Evolutionary conservation across 2,888 invertebrate genomes (phyloP), one percentile per base, ranked within the genome.

Genomic region (Drosophila prolongata): DNA sequence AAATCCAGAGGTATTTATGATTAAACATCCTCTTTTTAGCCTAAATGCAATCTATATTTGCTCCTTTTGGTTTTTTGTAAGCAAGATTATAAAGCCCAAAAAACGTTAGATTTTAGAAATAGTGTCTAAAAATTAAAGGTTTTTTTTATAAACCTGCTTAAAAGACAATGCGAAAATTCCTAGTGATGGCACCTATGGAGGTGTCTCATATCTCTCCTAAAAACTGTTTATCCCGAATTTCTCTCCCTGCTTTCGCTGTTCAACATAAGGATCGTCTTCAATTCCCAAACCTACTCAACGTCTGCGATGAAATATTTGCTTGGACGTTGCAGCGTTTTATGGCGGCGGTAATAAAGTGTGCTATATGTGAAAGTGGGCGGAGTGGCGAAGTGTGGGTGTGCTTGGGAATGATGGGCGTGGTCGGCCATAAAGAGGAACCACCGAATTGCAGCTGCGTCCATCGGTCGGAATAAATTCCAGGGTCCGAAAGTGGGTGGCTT

Each of bases 331-430:
- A 55, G 37, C 62, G 38, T 71, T 71, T 71, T 71, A 71, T 62
- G 71, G 70, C 40, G 52, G 53, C 47, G 71, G 70, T 62, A 62
- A 71, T 71, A 71, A 71, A 71, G 62, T 62, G 70, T 54, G 42
- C 27, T 62, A 58, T 62, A 58, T 62, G 38, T 10, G 43, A 35
- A 50, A 60, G 30, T 46, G 44, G 34, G 62, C 4, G 34, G 37
- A 10, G 24, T 16, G n/a, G 27, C 4, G 8, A 35, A 35, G 30
- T 38, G 40, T 35, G 37, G 10, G 53, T 37, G 61, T 11, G 16
- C 34, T 38, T 6, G 56, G 43, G 52, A 56, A 52, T 59, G 50
- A 49, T 60, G 69, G 69, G 69, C 60, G 56, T 71, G 71, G 70
- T 53, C 56, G 62, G 71, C 71, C 56, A 71, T 71, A 71, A 71